Evolutionary conservation across 2,113 vertebrate species (phyloP).

Genomic region (Otis tarda): DNA sequence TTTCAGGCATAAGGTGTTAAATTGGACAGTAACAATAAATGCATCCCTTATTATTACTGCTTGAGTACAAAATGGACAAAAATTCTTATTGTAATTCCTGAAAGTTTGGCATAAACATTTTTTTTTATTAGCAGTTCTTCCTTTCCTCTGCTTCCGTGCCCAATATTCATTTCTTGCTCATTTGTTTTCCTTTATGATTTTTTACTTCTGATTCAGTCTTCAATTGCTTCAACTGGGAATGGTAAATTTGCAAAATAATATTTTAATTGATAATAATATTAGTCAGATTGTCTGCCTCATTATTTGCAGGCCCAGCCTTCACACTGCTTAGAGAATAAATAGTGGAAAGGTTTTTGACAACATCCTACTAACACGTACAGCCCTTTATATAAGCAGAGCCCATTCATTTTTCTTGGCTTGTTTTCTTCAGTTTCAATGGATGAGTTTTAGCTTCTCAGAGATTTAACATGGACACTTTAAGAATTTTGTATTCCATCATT

Average conservation of each 20-base stretch:
- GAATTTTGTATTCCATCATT: neutral
- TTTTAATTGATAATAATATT: neutral
- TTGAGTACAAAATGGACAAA: neutral
- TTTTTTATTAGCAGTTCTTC: neutral
- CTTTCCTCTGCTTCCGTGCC: neutral
- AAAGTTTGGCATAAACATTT: neutral
- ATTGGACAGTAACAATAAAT: conserved; percentile 6
- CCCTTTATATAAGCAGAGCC: neutral
- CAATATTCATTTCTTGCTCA: neutral
- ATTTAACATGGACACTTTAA: neutral
- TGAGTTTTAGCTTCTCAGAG: neutral
- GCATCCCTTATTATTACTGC: neutral
- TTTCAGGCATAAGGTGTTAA: neutral
- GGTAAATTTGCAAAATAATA: neutral
- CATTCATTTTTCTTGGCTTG: neutral
- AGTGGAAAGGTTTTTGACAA: neutral
- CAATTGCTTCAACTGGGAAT: neutral
- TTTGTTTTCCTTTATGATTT: neutral
- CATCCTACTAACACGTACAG: neutral
- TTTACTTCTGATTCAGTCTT: neutral
- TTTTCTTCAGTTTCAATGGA: neutral
- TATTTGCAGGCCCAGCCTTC: neutral
- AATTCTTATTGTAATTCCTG: neutral
- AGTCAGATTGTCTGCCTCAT: neutral
- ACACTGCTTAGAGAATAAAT: neutral